Conservation (phyloP, 2,888 invertebrate species). For the Pristionchus arcanus region DNA sequence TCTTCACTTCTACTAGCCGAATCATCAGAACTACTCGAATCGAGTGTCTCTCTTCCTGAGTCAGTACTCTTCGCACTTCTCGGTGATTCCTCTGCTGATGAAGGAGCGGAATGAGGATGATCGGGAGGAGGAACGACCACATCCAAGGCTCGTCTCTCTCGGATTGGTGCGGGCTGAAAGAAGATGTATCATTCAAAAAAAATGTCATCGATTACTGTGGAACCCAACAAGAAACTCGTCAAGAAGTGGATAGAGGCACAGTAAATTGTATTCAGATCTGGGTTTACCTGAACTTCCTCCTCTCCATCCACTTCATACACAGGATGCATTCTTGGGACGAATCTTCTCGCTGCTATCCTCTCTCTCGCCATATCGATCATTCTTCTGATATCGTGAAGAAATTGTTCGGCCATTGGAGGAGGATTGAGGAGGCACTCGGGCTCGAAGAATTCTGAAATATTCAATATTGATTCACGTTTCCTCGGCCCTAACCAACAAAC, state of each 20-base stretch:
- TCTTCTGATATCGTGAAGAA: constrained; percentile 88
- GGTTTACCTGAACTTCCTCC: not conserved
- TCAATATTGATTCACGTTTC: not conserved
- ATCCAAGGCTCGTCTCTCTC: constrained; percentile 5
- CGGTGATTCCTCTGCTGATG: constrained; percentile 33
- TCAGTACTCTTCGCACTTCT: constrained; percentile 53
- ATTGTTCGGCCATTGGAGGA: constrained; percentile 92
- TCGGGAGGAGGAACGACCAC: constrained; percentile 8
- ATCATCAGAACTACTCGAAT: not conserved
- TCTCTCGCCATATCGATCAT: constrained; percentile 90
- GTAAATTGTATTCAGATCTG: too few relatives aligned
- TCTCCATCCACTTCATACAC: not conserved
- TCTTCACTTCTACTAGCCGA: not conserved
- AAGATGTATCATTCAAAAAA: not conserved
- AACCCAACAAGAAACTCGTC: not conserved
- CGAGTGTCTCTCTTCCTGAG: constrained; percentile 53
- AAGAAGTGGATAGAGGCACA: too few relatives aligned
- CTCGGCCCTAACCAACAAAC: constrained; percentile 16
- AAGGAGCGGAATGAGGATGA: not conserved
- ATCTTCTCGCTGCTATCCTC: not conserved
- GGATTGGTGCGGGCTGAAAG: not conserved
- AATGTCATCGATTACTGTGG: too few relatives aligned
- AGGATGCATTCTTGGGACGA: not conserved
- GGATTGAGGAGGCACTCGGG: constrained; percentile 90
- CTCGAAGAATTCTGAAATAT: constrained; percentile 88